A percentile compares a stretch with the other conserved stretches of the same genome.
phyloP scores from a whole-genome alignment of 2,797 vertebrate genomes.

The Pampus argenteus region DNA sequence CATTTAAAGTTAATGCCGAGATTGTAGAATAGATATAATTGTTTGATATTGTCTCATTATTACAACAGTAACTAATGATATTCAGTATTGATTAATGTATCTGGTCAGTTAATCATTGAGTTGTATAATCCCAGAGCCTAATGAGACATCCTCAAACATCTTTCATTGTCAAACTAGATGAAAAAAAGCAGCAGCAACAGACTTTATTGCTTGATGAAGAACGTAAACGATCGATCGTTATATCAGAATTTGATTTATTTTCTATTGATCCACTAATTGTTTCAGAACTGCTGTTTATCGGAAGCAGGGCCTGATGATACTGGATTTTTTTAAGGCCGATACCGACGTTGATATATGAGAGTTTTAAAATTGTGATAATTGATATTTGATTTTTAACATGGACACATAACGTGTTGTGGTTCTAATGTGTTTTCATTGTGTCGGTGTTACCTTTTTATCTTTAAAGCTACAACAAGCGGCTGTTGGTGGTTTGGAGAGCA shows the following conservation, averaged over 20 bases:
- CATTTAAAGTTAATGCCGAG: not conserved
- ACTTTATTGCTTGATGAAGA: not conserved
- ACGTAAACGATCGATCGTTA: not conserved
- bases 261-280: not conserved
- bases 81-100: not conserved
- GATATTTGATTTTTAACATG: not conserved
- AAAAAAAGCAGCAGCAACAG: not conserved
- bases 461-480: constrained; percentile 35
- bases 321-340: too few species aligned
- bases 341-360: not conserved
- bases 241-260: not conserved
- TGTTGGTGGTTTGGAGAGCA: constrained; percentile 68
- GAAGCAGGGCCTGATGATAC: not conserved
- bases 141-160: too few species aligned
- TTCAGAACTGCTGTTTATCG: not conserved
- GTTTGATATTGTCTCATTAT: not conserved
- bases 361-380: not conserved
- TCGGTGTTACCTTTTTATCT: not conserved
- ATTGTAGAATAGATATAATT: too few species aligned
- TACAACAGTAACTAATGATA: not conserved
- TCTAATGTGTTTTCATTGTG: constrained; percentile 1
- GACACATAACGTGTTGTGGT: not conserved
- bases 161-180: too few species aligned
- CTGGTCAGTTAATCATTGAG: not conserved
- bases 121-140: not conserved